Evolutionary conservation across 2,888 invertebrate genomes (phyloP), one percentile per base, ranked within the genome.

Genomic region (Drosophila lutescens): DNA sequence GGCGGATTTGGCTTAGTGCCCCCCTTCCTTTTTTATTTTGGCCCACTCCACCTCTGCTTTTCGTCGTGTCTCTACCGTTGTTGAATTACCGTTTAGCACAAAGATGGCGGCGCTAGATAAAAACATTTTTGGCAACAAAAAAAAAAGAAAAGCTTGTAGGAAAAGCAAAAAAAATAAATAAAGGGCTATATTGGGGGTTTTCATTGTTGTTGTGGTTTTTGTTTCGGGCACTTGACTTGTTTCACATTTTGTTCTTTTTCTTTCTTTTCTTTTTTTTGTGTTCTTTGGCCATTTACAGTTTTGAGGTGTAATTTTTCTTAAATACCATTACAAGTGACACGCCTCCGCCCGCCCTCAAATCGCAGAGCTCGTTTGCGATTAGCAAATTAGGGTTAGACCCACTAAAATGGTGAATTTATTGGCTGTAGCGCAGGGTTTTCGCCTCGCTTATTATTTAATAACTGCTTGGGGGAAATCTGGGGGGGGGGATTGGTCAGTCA

Each of bases 91-190:
- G 79, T 83, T 83, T 89, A 87, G 88, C 74, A 87, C 86, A 84
- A 89, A 84, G 89, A 84, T 84, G 83, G 89, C 89, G 83, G 89
- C 82, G 82, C 56, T 54, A 74, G 83, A 84, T 84, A 87, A 87
- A 79, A 87, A 83, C 44, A 71, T 71, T 58, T 87, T 87, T 76
- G 55, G 72, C 46, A 81, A 83, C 88, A 78, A 15, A 30, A 50
- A 63, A 71, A 51, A 50, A 43, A 20, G 20, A 38, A 47, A 50
- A 43, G 30, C 12, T 53, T 26, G 36, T 51, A 4, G 44, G 36
- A 43, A 13, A 30, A 43, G 44, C 46, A 65, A 38, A 10, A 51
- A 55, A 60, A 58, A 60, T 40, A 53, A 44, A 49, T 59, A 61
- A 68, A 53, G 63, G 38, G 55, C 38, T 56, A 43, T 59, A 46